Base-by-base conservation (phyloP, 2,113 vertebrate genomes). In the Cyanoliseus patagonus region DNA sequence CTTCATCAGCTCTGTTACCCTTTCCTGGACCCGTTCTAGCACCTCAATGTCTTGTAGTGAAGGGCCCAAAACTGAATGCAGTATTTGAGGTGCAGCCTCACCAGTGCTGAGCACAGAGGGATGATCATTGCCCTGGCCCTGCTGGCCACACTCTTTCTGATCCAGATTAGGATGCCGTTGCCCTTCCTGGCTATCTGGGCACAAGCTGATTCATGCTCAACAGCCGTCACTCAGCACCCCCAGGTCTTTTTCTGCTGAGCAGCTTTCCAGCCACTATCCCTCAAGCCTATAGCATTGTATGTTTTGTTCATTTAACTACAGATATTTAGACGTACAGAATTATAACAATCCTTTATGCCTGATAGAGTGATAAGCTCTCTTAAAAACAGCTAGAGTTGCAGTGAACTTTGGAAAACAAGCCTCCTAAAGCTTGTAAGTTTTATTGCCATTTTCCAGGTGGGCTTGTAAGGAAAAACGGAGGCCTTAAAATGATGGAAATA, bases 391-490 rank as follows among this genome's bases (percentile, higher is more conserved):
- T 86, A 39, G 44, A 87, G 28, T 44, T 76, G 69, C 55, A 84
- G 41, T 82, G 83, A 95, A 93, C 80, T 96, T 95, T 46, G 44
- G 77, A 93, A 93, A 93, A 96, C 39, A 93, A 92, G 57, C 17
- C 92, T 44, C 90, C 62, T 84, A 84, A 88, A 94, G 55, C 94
- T 82, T 94, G 55, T 95, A 86, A 96, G 61, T 72, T 95, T 97
- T 86, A 96, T 81, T 95, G 23, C 64, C 33, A n/a, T 93, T 93
- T 95, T 97, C 83, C 90, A 96, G 94, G 90, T 96, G 80, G 92
- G 76, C 69, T 92, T 16, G 68, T 90, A 88, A 95, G 90, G 69
- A 90, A 96, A 90, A 90, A 93, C 3, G 4, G 33, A 88, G 79
- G 79, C 46, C 51, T 90, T 92, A 86, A 97, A 92, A 83, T 69